Evolutionary conservation across 2,888 invertebrate genomes (phyloP), one percentile per base, ranked within the genome.

Genomic region (Helicoverpa assulta): DNA sequence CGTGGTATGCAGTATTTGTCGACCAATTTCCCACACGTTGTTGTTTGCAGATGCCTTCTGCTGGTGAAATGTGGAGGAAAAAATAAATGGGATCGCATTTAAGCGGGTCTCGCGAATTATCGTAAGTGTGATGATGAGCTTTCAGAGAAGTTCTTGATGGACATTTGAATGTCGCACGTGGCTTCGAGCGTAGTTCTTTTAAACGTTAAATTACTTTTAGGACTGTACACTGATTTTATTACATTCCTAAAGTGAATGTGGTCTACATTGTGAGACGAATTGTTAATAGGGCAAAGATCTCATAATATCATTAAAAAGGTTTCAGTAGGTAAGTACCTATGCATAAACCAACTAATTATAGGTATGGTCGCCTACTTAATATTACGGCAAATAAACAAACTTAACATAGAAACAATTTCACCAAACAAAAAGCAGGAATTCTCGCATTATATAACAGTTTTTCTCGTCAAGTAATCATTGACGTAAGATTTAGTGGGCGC

Each of bases 101-200:
- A 78, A 59, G 67, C 67, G 67, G 29, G 52, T 26, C 29, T 67
- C 12, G 58, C 26, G 67, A 52, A 72, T 77, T 52, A 55, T 58
- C 18, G 26, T 66, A 81, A 66, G 79, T 80, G 67, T 78, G 67
- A 78, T 81, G 76, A 67, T 26, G 72, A 65, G 70, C 56, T 52
- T 52, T 67, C 80, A 76, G 47, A 66, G 67, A 71, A 75, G 51
- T 53, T 7, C 57, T 63, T 73, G 60, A 76, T 72, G 69, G 40
- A 16, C 29, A 73, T 65, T 67, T 66, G 59, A 68, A 80, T 78
- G 52, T 54, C 65, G 62, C 76, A 66, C 60, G 73, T 68, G 68
- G 50, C 29, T 43, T 50, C 10, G 5, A 10, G 10, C 10, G 21
- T 19, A n/a, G n/a, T 52, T 52, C 52, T 52, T 52, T 12, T 19